A percentile compares a stretch with the other conserved stretches of the same genome.
Conservation (phyloP, 1,140 invertebrate genomes). For the Amphibalanus amphitrite region DNA sequence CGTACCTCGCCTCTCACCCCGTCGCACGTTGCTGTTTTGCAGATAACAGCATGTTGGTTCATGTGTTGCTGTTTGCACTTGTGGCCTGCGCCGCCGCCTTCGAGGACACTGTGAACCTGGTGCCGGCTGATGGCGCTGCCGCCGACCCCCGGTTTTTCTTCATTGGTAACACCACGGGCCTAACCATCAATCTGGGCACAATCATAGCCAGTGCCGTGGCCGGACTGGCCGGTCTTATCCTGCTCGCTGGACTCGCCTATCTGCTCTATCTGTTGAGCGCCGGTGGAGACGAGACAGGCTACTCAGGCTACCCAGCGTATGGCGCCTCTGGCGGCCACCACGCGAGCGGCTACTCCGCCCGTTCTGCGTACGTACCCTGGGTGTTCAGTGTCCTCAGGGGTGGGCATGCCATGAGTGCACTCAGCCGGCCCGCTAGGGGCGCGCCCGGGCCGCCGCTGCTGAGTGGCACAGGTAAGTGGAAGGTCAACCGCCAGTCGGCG, state of each 20-base stretch:
- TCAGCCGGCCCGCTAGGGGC: background rate
- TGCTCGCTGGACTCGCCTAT: background rate
- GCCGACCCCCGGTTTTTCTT: background rate
- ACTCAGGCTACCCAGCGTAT: background rate
- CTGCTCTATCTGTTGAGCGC: background rate
- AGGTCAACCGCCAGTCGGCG: background rate
- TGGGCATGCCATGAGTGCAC: background rate
- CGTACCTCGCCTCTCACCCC: background rate
- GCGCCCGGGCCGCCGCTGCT: too few relatives aligned
- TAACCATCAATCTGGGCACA: background rate
- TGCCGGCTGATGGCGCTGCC: background rate
- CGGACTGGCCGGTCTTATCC: background rate
- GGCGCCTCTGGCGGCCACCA: background rate
- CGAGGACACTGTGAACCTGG: background rate
- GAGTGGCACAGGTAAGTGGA: background rate
- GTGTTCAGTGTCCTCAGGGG: background rate
- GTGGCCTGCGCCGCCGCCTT: background rate
- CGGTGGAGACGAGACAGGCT: background rate
- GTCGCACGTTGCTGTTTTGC: background rate
- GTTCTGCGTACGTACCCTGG: background rate
- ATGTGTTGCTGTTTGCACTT: background rate
- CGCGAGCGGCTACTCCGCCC: background rate
- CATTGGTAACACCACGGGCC: background rate
- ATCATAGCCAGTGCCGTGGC: background rate
- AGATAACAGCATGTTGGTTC: slow-evolving; percentile 4